A percentile compares a stretch with the other conserved stretches of the same genome.
phyloP scores from a whole-genome alignment of 2,113 vertebrate species.

The Brachyhypopomus occidentalis region DNA sequence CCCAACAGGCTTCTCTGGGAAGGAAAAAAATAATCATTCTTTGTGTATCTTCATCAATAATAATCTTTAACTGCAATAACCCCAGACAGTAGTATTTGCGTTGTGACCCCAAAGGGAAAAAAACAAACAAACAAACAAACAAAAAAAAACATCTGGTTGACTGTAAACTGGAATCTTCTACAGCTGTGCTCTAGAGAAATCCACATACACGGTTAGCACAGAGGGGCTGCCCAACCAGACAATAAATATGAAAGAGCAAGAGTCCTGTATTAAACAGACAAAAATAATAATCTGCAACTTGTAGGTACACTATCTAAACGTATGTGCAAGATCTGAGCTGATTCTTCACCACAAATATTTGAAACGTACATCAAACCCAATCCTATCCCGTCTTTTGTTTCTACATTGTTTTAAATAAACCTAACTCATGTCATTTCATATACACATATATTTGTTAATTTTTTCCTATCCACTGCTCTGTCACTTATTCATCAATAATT shows the following conservation, averaged over 20 bases:
- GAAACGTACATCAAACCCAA: slow-evolving; percentile 65
- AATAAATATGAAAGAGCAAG: slow-evolving; percentile 77
- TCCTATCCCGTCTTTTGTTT: slow-evolving; percentile 57
- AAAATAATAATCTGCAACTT: slow-evolving; percentile 73
- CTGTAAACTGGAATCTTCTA: slow-evolving; percentile 62
- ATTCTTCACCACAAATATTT: slow-evolving; percentile 75
- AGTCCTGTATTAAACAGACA: slow-evolving; percentile 69
- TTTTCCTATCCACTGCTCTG: slow-evolving; percentile 67
- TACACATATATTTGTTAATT: slow-evolving; percentile 70
- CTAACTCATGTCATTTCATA: slow-evolving; percentile 75
- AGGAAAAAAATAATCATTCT: slow-evolving; percentile 62
- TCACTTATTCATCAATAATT: slow-evolving; percentile 40
- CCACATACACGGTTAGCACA: slow-evolving; percentile 43
- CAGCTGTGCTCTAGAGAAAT: slow-evolving; percentile 50
- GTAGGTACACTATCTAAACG: slow-evolving; percentile 79
- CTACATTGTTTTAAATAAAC: slow-evolving; percentile 77
- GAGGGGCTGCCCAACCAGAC: slow-evolving; percentile 64
- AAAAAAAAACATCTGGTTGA: slow-evolving; percentile 47
- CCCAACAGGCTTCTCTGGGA: slow-evolving; percentile 76
- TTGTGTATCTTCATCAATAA: slow-evolving; percentile 68
- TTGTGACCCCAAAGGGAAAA: slow-evolving; percentile 54
- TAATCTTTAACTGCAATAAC: slow-evolving; percentile 65
- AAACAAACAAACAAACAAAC: slow-evolving; percentile 25
- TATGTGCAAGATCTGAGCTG: slow-evolving; percentile 81
- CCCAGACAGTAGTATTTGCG: slow-evolving; percentile 71